Evolutionary conservation across 2,113 vertebrate species (phyloP).

Genomic region (Cyrtonyx montezumae): DNA sequence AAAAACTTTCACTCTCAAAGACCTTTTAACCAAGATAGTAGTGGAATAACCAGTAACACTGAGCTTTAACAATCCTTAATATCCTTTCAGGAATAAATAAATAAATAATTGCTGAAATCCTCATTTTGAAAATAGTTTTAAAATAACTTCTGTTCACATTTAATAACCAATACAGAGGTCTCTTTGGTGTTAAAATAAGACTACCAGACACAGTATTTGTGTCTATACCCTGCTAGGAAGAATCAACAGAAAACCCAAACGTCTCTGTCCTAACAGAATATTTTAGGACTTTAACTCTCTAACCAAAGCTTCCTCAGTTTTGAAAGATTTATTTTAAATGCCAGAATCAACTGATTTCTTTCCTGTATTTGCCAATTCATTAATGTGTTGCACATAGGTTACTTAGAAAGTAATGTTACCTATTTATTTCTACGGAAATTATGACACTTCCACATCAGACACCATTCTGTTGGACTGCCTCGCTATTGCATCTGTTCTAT

Average conservation of each 20-base stretch:
- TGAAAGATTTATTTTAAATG: background rate
- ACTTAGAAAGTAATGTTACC: too few relatives aligned
- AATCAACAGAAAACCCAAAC: background rate
- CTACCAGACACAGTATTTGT: background rate
- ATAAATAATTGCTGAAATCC: background rate
- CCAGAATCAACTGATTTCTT: background rate
- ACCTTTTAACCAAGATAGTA: background rate
- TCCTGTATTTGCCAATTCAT: background rate
- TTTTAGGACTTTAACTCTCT: background rate
- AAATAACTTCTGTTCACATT: background rate
- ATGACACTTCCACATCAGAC: too few relatives aligned
- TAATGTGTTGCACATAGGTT: rapidly evolving
- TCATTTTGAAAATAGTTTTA: background rate
- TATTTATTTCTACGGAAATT: too few relatives aligned
- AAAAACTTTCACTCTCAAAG: background rate
- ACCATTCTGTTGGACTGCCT: too few relatives aligned
- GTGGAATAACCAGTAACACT: background rate
- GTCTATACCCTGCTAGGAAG: background rate
- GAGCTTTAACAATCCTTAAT: background rate
- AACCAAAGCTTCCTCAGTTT: background rate
- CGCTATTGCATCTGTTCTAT: too few relatives aligned
- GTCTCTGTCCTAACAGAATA: background rate
- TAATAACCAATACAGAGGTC: background rate
- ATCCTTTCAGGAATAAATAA: background rate
- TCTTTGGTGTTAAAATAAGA: background rate